Evolutionary conservation across 2,797 vertebrate genomes (phyloP), one percentile per base, ranked within the genome.

Genomic region (Cirrhinus mrigala): DNA sequence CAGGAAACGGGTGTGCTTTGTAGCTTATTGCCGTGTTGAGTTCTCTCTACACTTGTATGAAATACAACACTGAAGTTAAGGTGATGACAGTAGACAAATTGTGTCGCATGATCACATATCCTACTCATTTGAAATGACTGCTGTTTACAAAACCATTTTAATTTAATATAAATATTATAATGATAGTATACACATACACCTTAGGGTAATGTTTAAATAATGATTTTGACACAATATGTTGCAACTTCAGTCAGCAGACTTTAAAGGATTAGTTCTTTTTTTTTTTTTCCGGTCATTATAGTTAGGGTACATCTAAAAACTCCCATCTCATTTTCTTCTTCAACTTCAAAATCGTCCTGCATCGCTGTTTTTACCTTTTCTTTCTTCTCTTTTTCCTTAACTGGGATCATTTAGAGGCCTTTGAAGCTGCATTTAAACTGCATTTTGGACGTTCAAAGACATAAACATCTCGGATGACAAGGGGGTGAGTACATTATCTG

Each of bases 1-100:
- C 81, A 82, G 81, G 81, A 82, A 82, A 82, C 8, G 81, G 18
- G 40, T 82, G 69, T 9, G 3, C 81, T 82, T 82, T 82, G 81
- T 74, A 82, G 56, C 81, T 82, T 64, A 50, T 75, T 50, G 56
- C 56, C 64, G 54, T 64, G 56, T 82, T 74, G 70, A 74, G 40
- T 62, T 82, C 24, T 33, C 8, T 74, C 15, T 58, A 22, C 56
- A 18, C 56, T 74, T 2, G 7, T 27, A 73, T 60, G 24, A 82
- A 82, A 82, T 46, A 60, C 29, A 46, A 73, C 68, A 73, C 80
- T 71, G 52, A 54, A 69, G 7, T 7, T 0, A 20, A 81, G 48
- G 29, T 81, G 79, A 58, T 62, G 81, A 73, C 24, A 62, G 71
- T 11, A 71, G 80, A 70, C 37, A 56, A 58, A 44, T 58, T 48